Evolutionary conservation across 2,113 vertebrate species (phyloP).

Genomic region (Holacanthus passer): DNA sequence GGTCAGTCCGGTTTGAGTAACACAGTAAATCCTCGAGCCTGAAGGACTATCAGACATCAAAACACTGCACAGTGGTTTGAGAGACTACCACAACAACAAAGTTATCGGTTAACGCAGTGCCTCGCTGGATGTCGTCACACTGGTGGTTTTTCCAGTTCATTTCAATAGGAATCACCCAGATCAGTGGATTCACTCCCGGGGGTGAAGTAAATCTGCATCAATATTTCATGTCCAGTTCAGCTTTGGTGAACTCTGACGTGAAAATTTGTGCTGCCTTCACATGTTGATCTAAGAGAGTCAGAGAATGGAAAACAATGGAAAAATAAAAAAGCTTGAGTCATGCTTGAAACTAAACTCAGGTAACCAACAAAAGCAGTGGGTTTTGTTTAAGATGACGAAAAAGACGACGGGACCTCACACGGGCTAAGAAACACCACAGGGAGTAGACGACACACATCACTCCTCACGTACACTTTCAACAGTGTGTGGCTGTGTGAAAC

Average conservation of each 20-base stretch:
- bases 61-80: not conserved
- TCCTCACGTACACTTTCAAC: slow-evolving; percentile 6
- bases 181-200: too few relatives aligned
- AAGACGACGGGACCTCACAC: slow-evolving; percentile 7
- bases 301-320: rapidly evolving
- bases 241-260: too few relatives aligned
- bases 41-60: not conserved
- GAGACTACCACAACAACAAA: not conserved
- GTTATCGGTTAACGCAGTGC: not conserved
- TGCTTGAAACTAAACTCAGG: not conserved
- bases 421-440: not conserved
- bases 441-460: not conserved
- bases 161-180: too few relatives aligned
- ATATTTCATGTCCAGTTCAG: too few relatives aligned
- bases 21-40: not conserved
- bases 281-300: too few relatives aligned
- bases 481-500: slow-evolving; percentile 17
- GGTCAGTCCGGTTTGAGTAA: not conserved
- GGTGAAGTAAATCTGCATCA: too few relatives aligned
- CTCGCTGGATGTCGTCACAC: not conserved
- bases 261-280: too few relatives aligned
- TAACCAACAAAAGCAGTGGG: not conserved
- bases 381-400: not conserved
- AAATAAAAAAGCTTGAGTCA: not conserved
- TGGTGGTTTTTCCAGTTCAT: too few relatives aligned